Evolutionary conservation across 2,888 invertebrate genomes (phyloP), one percentile per base, ranked within the genome.

Genomic region (Andrena flavipes): DNA sequence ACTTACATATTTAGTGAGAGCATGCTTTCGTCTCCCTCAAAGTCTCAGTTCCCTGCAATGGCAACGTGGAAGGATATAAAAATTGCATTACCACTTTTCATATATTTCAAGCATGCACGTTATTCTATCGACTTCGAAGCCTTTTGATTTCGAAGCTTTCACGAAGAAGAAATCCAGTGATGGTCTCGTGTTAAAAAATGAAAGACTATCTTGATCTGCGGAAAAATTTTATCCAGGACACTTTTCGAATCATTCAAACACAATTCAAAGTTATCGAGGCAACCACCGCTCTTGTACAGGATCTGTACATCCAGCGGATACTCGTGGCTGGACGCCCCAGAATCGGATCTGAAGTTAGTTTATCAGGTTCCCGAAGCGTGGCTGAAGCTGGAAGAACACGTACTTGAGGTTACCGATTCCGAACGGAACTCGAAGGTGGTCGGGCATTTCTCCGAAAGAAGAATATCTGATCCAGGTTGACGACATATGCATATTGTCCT

Each of bases 321-420:
- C 59, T 56, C n/a, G 59, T 20, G 26, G 29, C 20, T 23, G 26
- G 26, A 60, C 20, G 42, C 13, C 42, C n/a, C 33, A 26, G 63
- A 69, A 76, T 78, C 78, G 67, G 75, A 67, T 74, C 30, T 35
- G 13, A 26, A 63, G 63, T 76, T 69, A 49, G 62, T 68, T 54
- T 60, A 67, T 69, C 76, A 29, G 67, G 48, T 76, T 76, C 33
- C 68, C 2, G 48, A 48, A 76, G 63, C n/a, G 76, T 42, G 56
- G 33, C 56, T 60, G 30, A 8, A 23, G 42, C 48, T 13, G 48
- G 48, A 64, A 56, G 54, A 35, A 69, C 77, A 76, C 76, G 78
- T 69, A 64, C 76, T 63, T 42, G 70, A 49, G 42, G 60, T 60
- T 65, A 48, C 51, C 71, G 71, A 80, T 71, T 71, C 60, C 51